phyloP scores from a whole-genome alignment of 1,140 invertebrate genomes.

The Drosophila miranda region DNA sequence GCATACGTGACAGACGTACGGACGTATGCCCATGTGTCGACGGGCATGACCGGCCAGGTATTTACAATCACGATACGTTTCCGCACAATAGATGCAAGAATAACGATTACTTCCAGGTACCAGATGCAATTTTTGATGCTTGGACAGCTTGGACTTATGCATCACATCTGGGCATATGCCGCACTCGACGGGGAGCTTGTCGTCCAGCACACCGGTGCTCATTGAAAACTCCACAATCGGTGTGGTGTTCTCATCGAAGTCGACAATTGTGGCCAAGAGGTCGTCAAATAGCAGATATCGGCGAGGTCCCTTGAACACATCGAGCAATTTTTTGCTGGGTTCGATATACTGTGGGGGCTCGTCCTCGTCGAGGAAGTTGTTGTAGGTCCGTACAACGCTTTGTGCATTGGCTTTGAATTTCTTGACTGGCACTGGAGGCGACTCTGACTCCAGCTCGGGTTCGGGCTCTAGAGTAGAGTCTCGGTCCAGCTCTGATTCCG shows the following conservation, averaged over 20 bases:
- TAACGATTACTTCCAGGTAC: conserved; percentile 72
- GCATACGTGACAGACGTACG: conserved; percentile 73
- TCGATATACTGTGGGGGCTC: conserved; percentile 27
- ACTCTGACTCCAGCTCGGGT: neutral
- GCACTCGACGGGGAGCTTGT: conserved; percentile 72
- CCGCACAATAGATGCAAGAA: conserved; percentile 70
- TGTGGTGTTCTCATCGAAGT: conserved; percentile 68
- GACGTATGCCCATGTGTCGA: conserved; percentile 76
- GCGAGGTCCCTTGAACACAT: conserved; percentile 61
- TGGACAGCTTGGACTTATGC: conserved; percentile 61
- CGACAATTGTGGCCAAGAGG: conserved; percentile 73
- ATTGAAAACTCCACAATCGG: conserved; percentile 78
- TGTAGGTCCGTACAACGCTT: conserved; percentile 11
- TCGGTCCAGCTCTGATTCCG: neutral
- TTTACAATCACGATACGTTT: conserved; percentile 75
- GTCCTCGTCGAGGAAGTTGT: conserved; percentile 15
- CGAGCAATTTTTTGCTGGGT: conserved; percentile 65
- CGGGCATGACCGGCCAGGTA: conserved; percentile 75
- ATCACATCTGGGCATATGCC: conserved; percentile 79
- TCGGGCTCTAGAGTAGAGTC: conserved; percentile 1
- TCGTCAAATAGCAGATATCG: conserved; percentile 75
- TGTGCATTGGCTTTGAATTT: neutral
- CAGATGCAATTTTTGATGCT: conserved; percentile 71
- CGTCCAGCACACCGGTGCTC: conserved; percentile 49
- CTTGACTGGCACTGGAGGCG: neutral